Evolutionary conservation across 2,888 invertebrate species (phyloP), one percentile per base, ranked within the genome.

Genomic region (Mesorhabditis spiculigera): DNA sequence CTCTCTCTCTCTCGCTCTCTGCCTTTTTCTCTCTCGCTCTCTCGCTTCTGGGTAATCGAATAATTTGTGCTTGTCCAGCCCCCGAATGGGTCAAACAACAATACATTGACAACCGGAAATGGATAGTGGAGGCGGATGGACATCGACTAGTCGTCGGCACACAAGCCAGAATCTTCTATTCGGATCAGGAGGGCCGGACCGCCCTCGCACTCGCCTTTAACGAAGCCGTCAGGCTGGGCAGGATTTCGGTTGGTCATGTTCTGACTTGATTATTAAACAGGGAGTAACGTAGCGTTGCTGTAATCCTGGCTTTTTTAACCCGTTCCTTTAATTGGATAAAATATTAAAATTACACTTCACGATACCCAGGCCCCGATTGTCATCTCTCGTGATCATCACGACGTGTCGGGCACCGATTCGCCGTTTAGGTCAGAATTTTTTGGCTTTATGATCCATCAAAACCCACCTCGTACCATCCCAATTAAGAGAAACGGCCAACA

Each of bases 361-460:
- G 63, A 70, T 67, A 66, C 45, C 45, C 74, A 89, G 88, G 89
- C 87, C 4, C 89, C 90, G 5, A 87, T 90, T n/a, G 89, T 90
- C 4, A 85, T 90, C 43, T 89, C 89, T 73, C 83, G 90, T 8
- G 90, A 90, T 83, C 90, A 90, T 80, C 90, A 90, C 84, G 90
- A 90, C 82, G 90, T 90, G 43, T 89, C 89, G 73, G 41, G 16
- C 43, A 41, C 28, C 42, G 41, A 41, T 42, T 16, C 64, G 16
- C 64, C 28, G 41, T 64, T 75, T 74, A 82, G 58, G 58, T 50
- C 13, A 10, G 50, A 10, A 50, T 50, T 50, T 6, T n/a, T n/a
- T n/a, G n/a, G n/a, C n/a, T n/a, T n/a, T n/a, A n/a, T n/a, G n/a
- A n/a, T n/a, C n/a, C n/a, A n/a, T n/a, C n/a, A n/a, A n/a, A n/a